phyloP scores from a whole-genome alignment of 2,888 invertebrate species.

The Agrotis clavis region DNA sequence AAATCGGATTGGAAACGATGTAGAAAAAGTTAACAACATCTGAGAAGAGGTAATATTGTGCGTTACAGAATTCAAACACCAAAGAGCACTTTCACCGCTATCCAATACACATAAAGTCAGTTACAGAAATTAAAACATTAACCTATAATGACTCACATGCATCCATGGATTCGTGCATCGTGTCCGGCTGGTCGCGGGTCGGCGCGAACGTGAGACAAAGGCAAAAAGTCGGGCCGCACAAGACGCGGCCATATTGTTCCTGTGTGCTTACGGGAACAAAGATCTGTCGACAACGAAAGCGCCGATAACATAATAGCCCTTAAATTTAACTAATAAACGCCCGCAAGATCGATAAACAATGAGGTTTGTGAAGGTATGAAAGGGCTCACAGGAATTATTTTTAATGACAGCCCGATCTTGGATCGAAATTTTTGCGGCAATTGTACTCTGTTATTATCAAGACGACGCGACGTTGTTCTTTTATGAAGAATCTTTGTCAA shows the following conservation, averaged over 20 bases:
- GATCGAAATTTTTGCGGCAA: constrained; percentile 49
- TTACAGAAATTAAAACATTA: constrained; percentile 59
- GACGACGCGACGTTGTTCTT: constrained; percentile 18
- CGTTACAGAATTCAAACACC: neutral
- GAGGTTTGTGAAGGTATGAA: constrained; percentile 56
- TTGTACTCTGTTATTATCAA: constrained; percentile 51
- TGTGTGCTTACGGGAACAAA: constrained; percentile 72
- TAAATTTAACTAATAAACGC: constrained; percentile 79
- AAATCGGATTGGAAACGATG: no score
- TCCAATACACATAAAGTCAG: constrained; percentile 12
- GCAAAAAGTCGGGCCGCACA: constrained; percentile 84
- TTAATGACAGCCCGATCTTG: constrained; percentile 55
- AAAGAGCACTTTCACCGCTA: neutral
- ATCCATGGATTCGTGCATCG: constrained; percentile 72
- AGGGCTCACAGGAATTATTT: constrained; percentile 49
- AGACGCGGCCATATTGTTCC: constrained; percentile 78
- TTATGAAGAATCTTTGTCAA: neutral
- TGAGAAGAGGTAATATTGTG: neutral
- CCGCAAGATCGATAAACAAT: constrained; percentile 69
- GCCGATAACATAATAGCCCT: constrained; percentile 73
- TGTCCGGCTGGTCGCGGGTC: constrained; percentile 64
- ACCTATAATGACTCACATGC: constrained; percentile 64
- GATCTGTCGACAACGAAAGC: constrained; percentile 71
- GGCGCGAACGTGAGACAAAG: constrained; percentile 76
- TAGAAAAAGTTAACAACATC: no score